Evolutionary conservation across 2,113 vertebrate genomes (phyloP), one percentile per base, ranked within the genome.

Genomic region (Channa maculata): DNA sequence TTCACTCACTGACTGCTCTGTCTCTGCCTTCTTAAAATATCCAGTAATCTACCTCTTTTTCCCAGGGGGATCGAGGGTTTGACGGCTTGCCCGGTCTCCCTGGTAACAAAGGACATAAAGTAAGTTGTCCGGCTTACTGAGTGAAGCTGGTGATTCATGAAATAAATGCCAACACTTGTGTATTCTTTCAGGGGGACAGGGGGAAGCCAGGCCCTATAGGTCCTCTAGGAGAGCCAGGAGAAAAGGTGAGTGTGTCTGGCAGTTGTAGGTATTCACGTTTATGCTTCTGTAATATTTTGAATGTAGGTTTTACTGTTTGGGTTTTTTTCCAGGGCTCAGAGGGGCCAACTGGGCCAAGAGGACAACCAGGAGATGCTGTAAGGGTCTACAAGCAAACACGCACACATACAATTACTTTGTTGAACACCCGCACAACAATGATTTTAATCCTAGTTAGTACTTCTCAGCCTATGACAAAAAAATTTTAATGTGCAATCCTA

Each of bases 31-130:
- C 33, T 3, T 41, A 34, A 72, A 65, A 24, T 8, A 14, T 45
- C 0, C 37, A 13, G 60, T 44, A 9, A 24, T 48, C 8, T 37
- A 0, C 45, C 2, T 59, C 2, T 38, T 59, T 41, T 10, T 68
- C 10, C 43, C 70, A 99, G 98, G 98, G 98, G 5, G 97, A 99
- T 80, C 90, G 98, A 12, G 98, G 98, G 0, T 99, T 99, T 8
- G 98, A 99, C 46, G 97, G 98, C 24, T 86, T 99, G 71, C 97
- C 97, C n/a, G 98, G 98, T 77, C 92, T 95, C 15, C 93, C 94
- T 57, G 94, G 94, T 57, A 79, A 93, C 79, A 91, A 93, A 83
- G 94, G 94, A 55, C 92, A 95, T 65, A 89, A 88, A 70, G 94
- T 95, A 63, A 87, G 88, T 68, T 14, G 12, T 41, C 9, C 36